Conservation (phyloP, 2,888 invertebrate genomes). For the Linyphia triangularis region DNA sequence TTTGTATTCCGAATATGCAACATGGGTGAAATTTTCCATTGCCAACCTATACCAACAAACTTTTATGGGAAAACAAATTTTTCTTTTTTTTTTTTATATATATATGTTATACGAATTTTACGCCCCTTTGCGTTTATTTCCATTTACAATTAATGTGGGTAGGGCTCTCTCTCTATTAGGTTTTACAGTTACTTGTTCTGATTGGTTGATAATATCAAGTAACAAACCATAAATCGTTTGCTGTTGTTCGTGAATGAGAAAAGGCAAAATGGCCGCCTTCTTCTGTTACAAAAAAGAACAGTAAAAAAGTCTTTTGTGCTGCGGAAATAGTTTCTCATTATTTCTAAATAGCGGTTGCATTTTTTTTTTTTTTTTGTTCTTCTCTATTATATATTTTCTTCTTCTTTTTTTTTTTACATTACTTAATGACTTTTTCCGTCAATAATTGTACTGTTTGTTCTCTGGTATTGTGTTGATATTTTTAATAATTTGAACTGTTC, state of each 20-base stretch:
- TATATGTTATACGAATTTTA: not conserved
- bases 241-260: constrained; percentile 27
- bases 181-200: constrained; percentile 37
- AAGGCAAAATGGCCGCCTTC: constrained; percentile 56
- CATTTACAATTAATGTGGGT: constrained; percentile 15
- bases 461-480: no score
- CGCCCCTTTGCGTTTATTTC: not conserved
- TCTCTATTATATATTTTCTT: no score
- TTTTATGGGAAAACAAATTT: constrained; percentile 20
- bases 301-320: constrained; percentile 55
- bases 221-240: constrained; percentile 60
- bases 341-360: not conserved
- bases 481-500: no score
- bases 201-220: constrained; percentile 69
- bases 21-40: constrained; percentile 21
- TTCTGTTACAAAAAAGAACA: constrained; percentile 38
- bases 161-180: not conserved
- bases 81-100: constrained; percentile 24
- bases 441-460: no score
- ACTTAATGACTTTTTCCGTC: not conserved
- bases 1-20: constrained; percentile 41
- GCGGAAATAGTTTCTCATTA: not conserved
- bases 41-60: constrained; percentile 28
- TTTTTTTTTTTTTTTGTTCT: not conserved
- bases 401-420: not conserved